Base-by-base conservation (phyloP, 2,888 invertebrate genomes). In the Perdita meconis region DNA sequence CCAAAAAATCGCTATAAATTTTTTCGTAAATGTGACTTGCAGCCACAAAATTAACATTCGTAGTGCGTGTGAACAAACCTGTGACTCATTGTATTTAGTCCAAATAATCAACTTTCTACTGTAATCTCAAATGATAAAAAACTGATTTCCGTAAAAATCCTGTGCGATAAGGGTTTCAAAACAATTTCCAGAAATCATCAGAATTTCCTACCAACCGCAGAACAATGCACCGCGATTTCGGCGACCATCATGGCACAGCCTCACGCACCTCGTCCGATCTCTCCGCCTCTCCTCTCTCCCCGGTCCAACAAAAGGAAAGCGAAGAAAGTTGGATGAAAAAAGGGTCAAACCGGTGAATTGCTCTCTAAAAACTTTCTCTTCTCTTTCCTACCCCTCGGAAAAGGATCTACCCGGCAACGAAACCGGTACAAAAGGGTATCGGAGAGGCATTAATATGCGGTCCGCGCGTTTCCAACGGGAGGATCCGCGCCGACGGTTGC, bases 381-480 rank as follows among this genome's bases (percentile, higher is more conserved):
- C 51, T 55, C 53, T 30, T 60, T 34, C 51, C 44, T 16, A 30
- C 56, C 13, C 10, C 26, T 10, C 24, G 24, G 16, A 26, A 51
- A 40, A 55, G 60, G 65, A 50, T 38, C 44, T 22, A 24, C n/a
- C 40, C n/a, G n/a, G 38, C 50, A 44, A 50, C 42, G 22, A 47
- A 44, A 56, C 50, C 6, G 19, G 40, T 40, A 72, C 60, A 68
- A 73, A 74, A 72, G 70, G 30, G 59, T 81, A 81, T 82, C 81
- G 81, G 75, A 66, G 81, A 73, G 59, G 75, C 81, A 82, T 82
- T 82, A 78, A 81, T 81, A 82, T 67, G 59, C 78, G 78, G 79
- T 76, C 72, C 76, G 80, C 60, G 73, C 56, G 75, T 79, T 79
- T 80, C 71, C 70, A n/a, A 68, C 44, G 63, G n/a, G 78, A 75